phyloP scores from a whole-genome alignment of 2,888 invertebrate species.

The Asteroscopus sphinx region DNA sequence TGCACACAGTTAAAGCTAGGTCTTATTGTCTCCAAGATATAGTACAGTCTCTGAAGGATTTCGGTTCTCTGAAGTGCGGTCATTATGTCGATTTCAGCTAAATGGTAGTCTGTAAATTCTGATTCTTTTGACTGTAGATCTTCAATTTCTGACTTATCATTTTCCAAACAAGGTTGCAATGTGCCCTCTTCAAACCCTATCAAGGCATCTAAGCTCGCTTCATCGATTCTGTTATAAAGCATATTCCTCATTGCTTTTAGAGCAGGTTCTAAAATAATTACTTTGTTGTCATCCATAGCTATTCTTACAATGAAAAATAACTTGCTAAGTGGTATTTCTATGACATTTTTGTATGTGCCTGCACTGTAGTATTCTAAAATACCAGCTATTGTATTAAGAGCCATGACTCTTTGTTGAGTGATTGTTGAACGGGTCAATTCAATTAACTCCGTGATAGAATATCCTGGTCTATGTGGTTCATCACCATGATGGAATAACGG shows the following conservation, averaged over 20 bases:
- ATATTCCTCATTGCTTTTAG: constrained; percentile 93
- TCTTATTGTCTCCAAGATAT: constrained; percentile 92
- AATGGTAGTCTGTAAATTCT: constrained; percentile 95
- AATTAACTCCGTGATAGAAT: constrained; percentile 96
- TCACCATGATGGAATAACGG: constrained; percentile 97
- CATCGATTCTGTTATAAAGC: constrained; percentile 94
- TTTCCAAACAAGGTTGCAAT: constrained; percentile 90
- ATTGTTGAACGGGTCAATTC: constrained; percentile 93
- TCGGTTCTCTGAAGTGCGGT: constrained; percentile 93
- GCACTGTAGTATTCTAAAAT: constrained; percentile 92
- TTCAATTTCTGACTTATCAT: constrained; percentile 87
- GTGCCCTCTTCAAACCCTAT: constrained; percentile 91
- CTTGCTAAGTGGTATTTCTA: constrained; percentile 94
- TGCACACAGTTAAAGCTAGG: constrained; percentile 93
- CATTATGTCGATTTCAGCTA: constrained; percentile 95
- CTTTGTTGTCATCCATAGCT: constrained; percentile 95
- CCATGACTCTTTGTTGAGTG: constrained; percentile 95
- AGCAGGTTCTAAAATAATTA: constrained; percentile 93
- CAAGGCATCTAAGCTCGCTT: constrained; percentile 92
- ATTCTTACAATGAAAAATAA: constrained; percentile 95
- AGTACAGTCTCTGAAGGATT: constrained; percentile 93
- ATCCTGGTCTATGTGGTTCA: constrained; percentile 97
- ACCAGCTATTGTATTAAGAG: constrained; percentile 94
- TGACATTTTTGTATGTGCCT: constrained; percentile 94
- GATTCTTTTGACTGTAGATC: constrained; percentile 88